Evolutionary conservation across 2,888 invertebrate species (phyloP).

Genomic region (Drosophila gaucha): DNA sequence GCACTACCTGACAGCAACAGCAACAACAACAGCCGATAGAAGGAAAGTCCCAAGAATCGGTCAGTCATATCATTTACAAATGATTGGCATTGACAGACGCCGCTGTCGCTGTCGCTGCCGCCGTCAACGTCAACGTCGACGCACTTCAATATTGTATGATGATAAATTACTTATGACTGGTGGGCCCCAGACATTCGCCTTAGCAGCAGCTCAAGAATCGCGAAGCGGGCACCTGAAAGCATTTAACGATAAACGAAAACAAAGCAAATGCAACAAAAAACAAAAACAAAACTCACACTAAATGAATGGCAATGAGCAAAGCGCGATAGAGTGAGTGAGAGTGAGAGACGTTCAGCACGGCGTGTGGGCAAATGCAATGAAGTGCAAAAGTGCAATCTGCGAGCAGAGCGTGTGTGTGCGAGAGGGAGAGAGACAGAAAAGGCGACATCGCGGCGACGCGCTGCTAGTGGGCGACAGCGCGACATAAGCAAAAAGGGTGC

Average conservation of each 20-base stretch:
- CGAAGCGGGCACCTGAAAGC: slow-evolving; percentile 57
- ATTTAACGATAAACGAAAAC: slow-evolving; percentile 51
- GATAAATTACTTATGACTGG: slow-evolving; percentile 79
- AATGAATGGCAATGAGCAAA: slow-evolving; percentile 7
- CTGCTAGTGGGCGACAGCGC: slow-evolving; percentile 9
- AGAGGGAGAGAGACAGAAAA: background rate
- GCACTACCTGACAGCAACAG: slow-evolving; percentile 47
- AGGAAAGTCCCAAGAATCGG: slow-evolving; percentile 61
- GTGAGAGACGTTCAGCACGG: slow-evolving; percentile 1
- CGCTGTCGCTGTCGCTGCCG: slow-evolving; percentile 43
- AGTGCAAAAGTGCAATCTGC: slow-evolving; percentile 42
- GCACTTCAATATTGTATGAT: slow-evolving; percentile 66
- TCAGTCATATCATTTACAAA: slow-evolving; percentile 69
- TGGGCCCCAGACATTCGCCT: background rate
- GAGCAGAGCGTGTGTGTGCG: background rate
- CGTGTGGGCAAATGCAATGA: slow-evolving; percentile 13
- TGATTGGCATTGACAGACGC: slow-evolving; percentile 76
- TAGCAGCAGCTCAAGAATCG: slow-evolving; percentile 18
- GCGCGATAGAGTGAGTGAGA: background rate
- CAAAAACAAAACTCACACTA: slow-evolving; percentile 13
- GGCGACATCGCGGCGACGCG: slow-evolving; percentile 10
- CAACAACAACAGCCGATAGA: slow-evolving; percentile 8
- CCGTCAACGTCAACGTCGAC: slow-evolving; percentile 46
- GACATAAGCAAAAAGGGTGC: slow-evolving; percentile 53
- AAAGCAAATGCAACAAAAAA: slow-evolving; percentile 16